Conservation (phyloP, 2,113 vertebrate species). For the Solenodon paradoxus region DNA sequence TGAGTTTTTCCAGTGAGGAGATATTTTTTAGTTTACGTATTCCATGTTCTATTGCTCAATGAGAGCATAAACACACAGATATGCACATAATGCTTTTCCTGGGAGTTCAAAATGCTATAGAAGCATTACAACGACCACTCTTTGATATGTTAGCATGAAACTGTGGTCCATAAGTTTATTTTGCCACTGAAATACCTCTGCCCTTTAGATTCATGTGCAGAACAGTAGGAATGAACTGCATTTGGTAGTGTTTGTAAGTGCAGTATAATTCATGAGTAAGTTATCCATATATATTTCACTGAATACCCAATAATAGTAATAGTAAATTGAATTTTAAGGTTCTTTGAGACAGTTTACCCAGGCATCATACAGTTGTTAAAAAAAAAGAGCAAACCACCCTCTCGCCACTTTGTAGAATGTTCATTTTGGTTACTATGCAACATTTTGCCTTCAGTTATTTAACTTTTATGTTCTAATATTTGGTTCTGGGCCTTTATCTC, state of each 20-base stretch:
- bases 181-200: neutral
- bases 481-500: neutral
- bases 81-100: neutral
- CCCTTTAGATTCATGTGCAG: neutral
- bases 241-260: neutral
- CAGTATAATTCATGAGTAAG: neutral
- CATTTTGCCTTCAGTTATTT: neutral
- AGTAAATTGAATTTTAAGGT: neutral
- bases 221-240: neutral
- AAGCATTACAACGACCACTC: neutral
- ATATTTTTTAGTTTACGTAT: neutral
- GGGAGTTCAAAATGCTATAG: neutral
- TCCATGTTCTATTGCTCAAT: neutral
- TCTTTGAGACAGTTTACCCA: neutral
- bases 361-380: neutral
- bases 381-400: neutral
- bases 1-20: neutral
- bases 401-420: neutral
- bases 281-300: neutral
- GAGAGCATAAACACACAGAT: neutral
- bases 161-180: neutral
- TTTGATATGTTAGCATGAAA: neutral
- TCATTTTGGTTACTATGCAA: neutral
- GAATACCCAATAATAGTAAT: neutral
- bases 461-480: neutral